Conservation (phyloP, 2,113 vertebrate genomes). For the Myrmecobius fasciatus region DNA sequence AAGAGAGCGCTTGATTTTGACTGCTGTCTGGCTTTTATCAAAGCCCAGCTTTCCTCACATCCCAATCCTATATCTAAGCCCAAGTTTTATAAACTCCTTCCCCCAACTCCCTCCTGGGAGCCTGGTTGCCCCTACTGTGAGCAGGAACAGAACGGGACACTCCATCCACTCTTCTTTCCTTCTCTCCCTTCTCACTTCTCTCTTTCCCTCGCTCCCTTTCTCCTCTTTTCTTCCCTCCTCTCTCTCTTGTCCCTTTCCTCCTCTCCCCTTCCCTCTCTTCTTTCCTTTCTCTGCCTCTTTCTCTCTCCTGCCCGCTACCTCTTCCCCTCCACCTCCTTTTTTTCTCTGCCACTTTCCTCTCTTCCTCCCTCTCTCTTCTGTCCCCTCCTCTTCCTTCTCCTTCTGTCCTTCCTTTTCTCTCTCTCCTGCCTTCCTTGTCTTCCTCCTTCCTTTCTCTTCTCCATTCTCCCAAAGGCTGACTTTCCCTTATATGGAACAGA, state of each 20-base stretch:
- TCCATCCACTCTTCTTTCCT: not conserved
- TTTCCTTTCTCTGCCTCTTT: too few relatives aligned
- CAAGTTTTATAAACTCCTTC: not conserved
- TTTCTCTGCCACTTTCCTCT: too few relatives aligned
- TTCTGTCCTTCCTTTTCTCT: not conserved
- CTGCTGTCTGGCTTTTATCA: not conserved
- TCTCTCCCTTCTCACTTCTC: not conserved
- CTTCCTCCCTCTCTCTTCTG: too few relatives aligned
- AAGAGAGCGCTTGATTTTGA: not conserved
- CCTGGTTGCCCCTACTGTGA: not conserved
- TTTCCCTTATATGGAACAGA: not conserved
- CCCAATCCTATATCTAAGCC: not conserved
- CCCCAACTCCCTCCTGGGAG: too few relatives aligned
- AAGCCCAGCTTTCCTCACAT: not conserved
- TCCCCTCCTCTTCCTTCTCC: too few relatives aligned
- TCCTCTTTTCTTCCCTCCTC: too few relatives aligned
- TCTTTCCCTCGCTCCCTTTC: not conserved
- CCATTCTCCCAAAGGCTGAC: not conserved
- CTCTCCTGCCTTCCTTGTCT: not conserved
- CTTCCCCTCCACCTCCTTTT: too few relatives aligned
- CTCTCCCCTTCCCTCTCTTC: rapidly evolving
- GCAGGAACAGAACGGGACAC: not conserved
- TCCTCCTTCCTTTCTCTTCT: not conserved
- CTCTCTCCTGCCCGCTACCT: too few relatives aligned
- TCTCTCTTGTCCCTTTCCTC: too few relatives aligned